A percentile compares a stretch with the other conserved stretches of the same genome.
These are phyloP conservation scores for Burhinus bistriatus DNA, from an alignment of 2,113 vertebrate genomes.

Conservation along the genomic window DNA sequence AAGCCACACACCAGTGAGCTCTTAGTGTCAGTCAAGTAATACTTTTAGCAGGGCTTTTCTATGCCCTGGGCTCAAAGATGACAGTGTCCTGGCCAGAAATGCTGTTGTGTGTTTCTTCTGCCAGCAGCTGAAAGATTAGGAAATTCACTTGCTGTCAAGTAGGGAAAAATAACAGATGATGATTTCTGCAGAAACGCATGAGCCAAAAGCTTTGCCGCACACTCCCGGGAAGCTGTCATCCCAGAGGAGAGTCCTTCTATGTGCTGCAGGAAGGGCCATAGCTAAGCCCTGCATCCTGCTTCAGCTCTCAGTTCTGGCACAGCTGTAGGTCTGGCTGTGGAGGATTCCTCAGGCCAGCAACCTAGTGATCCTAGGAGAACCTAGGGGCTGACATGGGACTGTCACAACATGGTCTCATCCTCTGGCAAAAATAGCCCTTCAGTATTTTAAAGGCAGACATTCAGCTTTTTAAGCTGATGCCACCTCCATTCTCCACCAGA, in stretches of 20 bases:
- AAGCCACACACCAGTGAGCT: accelerated
- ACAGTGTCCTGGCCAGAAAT: not conserved
- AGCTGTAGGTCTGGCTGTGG: not conserved
- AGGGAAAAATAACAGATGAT: not conserved
- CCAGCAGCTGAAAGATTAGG: not conserved
- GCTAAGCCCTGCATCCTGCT: not conserved
- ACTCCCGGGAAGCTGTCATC: not conserved
- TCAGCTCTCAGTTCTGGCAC: not conserved
- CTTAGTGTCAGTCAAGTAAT: not conserved
- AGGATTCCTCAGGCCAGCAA: not conserved
- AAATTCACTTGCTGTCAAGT: not conserved
- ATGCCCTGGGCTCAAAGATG: not conserved
- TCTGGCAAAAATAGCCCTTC: not conserved
- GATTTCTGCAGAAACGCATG: not conserved
- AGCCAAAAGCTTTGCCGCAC: not conserved
- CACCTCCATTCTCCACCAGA: not conserved
- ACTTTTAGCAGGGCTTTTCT: not conserved
- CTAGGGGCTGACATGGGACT: not conserved
- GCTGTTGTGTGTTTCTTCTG: not conserved
- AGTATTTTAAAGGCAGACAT: not conserved
- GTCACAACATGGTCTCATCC: not conserved
- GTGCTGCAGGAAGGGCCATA: not conserved
- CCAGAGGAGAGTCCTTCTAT: not conserved
- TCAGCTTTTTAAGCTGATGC: not conserved
- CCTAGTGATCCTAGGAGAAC: not conserved